phyloP scores from a whole-genome alignment of 2,888 invertebrate species.

The Caprella mutica region DNA sequence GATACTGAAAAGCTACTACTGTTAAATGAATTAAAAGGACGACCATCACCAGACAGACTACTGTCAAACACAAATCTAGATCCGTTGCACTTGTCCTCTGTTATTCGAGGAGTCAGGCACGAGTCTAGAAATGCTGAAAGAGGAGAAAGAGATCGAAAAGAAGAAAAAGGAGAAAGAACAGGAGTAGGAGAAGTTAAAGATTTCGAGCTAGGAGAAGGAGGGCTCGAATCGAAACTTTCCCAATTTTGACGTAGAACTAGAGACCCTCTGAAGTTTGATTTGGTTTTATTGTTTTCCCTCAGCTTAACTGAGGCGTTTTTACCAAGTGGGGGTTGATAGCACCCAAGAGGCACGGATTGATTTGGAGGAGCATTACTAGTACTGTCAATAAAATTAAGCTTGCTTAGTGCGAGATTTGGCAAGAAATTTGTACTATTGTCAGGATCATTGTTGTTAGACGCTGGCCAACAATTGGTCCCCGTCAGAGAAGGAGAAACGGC shows the following conservation, averaged over 20 bases:
- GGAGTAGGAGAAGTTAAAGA: neutral
- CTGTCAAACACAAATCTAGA: neutral
- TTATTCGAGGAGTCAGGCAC: conserved; percentile 6
- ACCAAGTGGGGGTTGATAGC: neutral
- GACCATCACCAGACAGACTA: conserved; percentile 10
- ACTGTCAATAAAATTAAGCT: too few relatives aligned
- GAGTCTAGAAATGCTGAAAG: conserved; percentile 1
- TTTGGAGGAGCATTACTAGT: too few relatives aligned
- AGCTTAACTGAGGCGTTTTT: neutral
- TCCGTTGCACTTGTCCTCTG: neutral
- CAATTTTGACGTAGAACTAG: too few relatives aligned
- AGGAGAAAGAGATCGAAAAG: neutral
- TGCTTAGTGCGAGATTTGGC: too few relatives aligned
- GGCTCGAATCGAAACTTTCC: conserved; percentile 6
- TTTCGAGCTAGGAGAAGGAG: neutral
- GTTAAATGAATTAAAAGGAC: conserved; percentile 1
- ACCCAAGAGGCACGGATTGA: neutral
- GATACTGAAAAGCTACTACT: too few relatives aligned
- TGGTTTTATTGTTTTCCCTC: too few relatives aligned
- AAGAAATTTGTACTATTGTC: too few relatives aligned
- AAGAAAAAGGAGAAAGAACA: neutral
- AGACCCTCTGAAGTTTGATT: too few relatives aligned
- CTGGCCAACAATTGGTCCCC: neutral
- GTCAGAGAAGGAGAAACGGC: conserved; percentile 4
- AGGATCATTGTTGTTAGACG: too few relatives aligned